Base-by-base conservation (phyloP, 2,888 invertebrate species). In the Reticulitermes lucifugus region DNA sequence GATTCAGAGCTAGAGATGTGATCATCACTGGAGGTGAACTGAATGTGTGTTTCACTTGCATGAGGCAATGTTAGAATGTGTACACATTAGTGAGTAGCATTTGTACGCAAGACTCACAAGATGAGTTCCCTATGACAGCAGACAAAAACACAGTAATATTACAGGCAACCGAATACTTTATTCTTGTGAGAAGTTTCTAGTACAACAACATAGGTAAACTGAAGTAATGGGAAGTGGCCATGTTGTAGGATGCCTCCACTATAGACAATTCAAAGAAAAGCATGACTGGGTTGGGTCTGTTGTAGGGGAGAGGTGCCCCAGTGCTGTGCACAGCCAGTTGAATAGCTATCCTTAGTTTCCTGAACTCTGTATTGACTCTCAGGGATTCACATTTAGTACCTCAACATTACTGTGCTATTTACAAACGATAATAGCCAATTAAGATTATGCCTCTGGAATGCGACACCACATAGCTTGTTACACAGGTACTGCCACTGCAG, bases 181-280 rank as follows among this genome's bases (percentile, higher is more conserved):
- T n/a, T 65, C n/a, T 65, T n/a, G 9, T 3, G 7, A 65, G 6
- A 25, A 6, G 14, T 55, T 18, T 55, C 18, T 18, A 55, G 18
- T 18, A 18, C 14, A 18, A 51, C 14, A 51, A 55, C 18, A 55
- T 18, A 25, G 10, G 12, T 6, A n/a, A 65, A 65, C 1, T 25
- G n/a, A 65, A 65, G 65, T n/a, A 65, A 25, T n/a, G 9, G 29
- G 60, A 83, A 41, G 65, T 83, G 43, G 90, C 93, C 93, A 92
- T 88, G 86, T 84, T 88, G 87, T 87, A 87, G 80, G 86, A 87
- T 86, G 87, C 87, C 86, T 86, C 88, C 88, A 87, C 88, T 88
- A 87, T 81, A 84, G 83, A 85, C 35, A 35, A 35, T 35, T 35
- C 83, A 83, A 85, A 86, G 84, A 87, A 84, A 86, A 80, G 85